phyloP scores from a whole-genome alignment of 2,797 vertebrate species.

The Tarsius wallacei region DNA sequence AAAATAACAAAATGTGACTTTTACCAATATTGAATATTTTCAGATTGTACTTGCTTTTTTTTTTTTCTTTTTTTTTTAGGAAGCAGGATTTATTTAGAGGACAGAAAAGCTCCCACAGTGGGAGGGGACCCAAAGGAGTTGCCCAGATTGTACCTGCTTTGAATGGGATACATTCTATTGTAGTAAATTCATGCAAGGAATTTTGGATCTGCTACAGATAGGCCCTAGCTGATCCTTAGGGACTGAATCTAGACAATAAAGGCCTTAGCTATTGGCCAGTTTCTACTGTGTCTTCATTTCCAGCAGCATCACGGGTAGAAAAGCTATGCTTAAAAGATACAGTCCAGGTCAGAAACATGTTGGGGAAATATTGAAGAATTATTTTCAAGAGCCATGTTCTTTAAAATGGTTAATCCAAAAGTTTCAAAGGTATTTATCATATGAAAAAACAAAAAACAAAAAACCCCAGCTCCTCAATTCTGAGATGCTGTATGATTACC shows the following conservation, averaged over 20 bases:
- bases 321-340: background rate
- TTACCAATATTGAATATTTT: background rate
- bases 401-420: background rate
- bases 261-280: background rate
- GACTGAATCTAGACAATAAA: background rate
- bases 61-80: no score
- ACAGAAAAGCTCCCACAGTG: no score
- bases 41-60: background rate
- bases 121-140: no score
- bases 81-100: no score
- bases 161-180: background rate
- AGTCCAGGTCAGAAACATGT: background rate
- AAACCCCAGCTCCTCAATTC: background rate
- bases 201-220: background rate
- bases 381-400: background rate
- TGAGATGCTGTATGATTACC: background rate
- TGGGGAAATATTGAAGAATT: background rate
- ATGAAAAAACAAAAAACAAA: background rate
- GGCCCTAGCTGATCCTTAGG: background rate
- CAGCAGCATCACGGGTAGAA: background rate
- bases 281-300: background rate
- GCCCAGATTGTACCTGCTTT: background rate
- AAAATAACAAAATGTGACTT: background rate
- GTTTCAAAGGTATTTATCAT: constrained; percentile 34
- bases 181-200: background rate